A percentile compares a stretch with the other conserved stretches of the same genome.
phyloP scores from a whole-genome alignment of 2,113 vertebrate genomes.

The Pseudonaja textilis region DNA sequence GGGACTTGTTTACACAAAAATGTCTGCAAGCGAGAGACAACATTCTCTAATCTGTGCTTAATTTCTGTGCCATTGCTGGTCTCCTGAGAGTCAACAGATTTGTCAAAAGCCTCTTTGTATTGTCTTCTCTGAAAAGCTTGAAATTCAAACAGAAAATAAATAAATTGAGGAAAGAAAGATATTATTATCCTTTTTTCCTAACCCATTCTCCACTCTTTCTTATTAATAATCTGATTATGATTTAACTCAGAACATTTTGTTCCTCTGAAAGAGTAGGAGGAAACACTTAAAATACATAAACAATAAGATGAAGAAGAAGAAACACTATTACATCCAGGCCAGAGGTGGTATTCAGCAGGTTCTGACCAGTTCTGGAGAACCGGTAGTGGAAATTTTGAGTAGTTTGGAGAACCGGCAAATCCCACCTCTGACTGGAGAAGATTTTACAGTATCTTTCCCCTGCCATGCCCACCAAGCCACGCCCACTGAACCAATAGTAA shows the following conservation, averaged over 20 bases:
- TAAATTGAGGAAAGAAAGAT: neutral
- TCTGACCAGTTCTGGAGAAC: too few species aligned
- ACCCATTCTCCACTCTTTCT: neutral
- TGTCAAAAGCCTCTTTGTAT: neutral
- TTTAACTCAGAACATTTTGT: neutral
- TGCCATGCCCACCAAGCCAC: too few species aligned
- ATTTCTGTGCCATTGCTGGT: neutral
- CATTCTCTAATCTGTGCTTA: neutral
- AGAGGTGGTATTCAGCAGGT: too few species aligned
- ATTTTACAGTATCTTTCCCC: too few species aligned
- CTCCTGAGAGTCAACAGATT: neutral
- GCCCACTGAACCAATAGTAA: too few species aligned
- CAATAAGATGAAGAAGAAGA: neutral
- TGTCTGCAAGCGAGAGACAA: neutral
- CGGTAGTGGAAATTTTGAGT: too few species aligned
- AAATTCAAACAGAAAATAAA: neutral
- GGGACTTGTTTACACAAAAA: conserved; percentile 3
- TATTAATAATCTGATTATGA: neutral
- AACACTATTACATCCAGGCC: neutral
- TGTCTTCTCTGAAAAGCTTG: conserved; percentile 4
- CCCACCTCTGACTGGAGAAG: too few species aligned
- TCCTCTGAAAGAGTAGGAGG: neutral
- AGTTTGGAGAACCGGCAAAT: too few species aligned
- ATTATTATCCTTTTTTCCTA: neutral
- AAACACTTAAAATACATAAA: neutral